These are phyloP conservation scores for Pitangus sulphuratus DNA, from an alignment of 2,797 vertebrate genomes.

Conservation along the genomic window DNA sequence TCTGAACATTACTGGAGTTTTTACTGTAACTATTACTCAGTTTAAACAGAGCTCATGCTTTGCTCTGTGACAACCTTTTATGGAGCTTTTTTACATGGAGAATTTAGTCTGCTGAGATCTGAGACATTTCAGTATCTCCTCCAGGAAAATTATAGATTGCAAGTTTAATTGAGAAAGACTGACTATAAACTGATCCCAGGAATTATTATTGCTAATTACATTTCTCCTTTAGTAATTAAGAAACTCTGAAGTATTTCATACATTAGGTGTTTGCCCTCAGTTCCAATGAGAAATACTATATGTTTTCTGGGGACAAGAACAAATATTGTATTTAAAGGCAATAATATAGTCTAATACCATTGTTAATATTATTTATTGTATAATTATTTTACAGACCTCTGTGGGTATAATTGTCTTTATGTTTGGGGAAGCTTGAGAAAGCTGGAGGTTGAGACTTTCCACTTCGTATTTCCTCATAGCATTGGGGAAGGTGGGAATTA, in stretches of 20 bases:
- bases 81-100: not conserved
- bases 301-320: not conserved
- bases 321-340: not conserved
- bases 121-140: slow-evolving; percentile 18
- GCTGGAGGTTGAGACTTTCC: not conserved
- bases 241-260: slow-evolving; percentile 36
- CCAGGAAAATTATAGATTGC: slow-evolving; percentile 28
- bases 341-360: not conserved
- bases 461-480: not conserved
- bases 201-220: slow-evolving; percentile 41
- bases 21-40: not conserved
- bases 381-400: not conserved
- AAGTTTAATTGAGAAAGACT: slow-evolving; percentile 44
- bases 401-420: not conserved
- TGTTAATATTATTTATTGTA: not conserved
- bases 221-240: slow-evolving; percentile 23
- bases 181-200: slow-evolving; percentile 34
- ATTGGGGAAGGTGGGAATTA: not conserved
- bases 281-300: not conserved
- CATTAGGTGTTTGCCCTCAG: not conserved
- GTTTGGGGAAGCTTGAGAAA: not conserved
- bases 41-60: not conserved
- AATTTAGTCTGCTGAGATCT: slow-evolving; percentile 22
- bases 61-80: slow-evolving; percentile 3
- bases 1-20: not conserved